Evolutionary conservation across 2,888 invertebrate species (phyloP).

Genomic region (Acrobasis repandana): DNA sequence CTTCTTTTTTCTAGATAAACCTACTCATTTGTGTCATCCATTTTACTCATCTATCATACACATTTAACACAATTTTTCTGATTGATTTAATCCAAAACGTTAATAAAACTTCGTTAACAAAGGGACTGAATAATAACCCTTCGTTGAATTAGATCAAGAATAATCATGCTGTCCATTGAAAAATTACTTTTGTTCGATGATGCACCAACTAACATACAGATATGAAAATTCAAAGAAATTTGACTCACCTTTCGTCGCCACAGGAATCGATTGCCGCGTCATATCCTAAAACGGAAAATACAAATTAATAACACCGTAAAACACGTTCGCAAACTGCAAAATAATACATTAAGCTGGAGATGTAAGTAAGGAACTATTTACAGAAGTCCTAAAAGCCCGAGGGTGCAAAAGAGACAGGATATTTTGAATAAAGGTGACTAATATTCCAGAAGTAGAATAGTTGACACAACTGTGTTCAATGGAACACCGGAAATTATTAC

Average conservation of each 20-base stretch:
- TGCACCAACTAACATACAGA: neutral
- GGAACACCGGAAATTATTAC: slow-evolving; percentile 26
- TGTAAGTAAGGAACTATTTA: slow-evolving; percentile 30
- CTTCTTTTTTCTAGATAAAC: too few species aligned
- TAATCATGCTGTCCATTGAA: neutral
- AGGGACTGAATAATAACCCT: too few species aligned
- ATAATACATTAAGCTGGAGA: slow-evolving; percentile 39
- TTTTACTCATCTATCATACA: too few species aligned
- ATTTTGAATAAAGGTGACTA: slow-evolving; percentile 21
- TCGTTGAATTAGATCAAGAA: neutral
- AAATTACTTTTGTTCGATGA: slow-evolving; percentile 18
- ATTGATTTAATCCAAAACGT: too few species aligned
- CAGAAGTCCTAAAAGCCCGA: slow-evolving; percentile 24
- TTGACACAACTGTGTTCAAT: slow-evolving; percentile 24
- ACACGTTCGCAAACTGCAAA: slow-evolving; percentile 32
- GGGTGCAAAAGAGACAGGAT: slow-evolving; percentile 11
- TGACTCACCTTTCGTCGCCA: slow-evolving; percentile 77
- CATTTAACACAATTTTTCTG: too few species aligned
- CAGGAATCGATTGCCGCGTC: slow-evolving; percentile 81
- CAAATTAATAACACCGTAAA: slow-evolving; percentile 39
- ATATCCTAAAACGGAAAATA: slow-evolving; percentile 77
- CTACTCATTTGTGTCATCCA: too few species aligned
- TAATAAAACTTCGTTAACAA: too few species aligned
- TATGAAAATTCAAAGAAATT: slow-evolving; percentile 27
- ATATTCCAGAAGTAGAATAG: slow-evolving; percentile 24